Evolutionary conservation across 2,797 vertebrate genomes (phyloP).

Genomic region (Scleropages formosus): DNA sequence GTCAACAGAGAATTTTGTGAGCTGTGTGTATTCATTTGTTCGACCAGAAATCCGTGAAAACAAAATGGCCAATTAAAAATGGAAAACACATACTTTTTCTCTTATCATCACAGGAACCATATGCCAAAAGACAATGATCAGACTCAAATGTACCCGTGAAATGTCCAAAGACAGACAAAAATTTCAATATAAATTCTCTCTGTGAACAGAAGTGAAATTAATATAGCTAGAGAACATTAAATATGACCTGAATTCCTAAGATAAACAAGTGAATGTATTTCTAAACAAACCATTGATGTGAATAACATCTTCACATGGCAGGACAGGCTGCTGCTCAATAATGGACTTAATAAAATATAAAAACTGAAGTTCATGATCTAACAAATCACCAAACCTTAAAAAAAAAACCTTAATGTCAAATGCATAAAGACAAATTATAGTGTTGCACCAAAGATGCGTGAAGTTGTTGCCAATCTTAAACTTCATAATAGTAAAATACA

Average conservation of each 20-base stretch:
- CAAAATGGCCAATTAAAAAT: constrained; percentile 23
- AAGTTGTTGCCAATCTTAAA: constrained; percentile 31
- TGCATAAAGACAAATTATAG: constrained; percentile 32
- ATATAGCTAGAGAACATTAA: background rate
- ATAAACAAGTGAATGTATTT: constrained; percentile 12
- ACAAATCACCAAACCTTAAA: background rate
- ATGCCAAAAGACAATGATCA: background rate
- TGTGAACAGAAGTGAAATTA: background rate
- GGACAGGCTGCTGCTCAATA: background rate
- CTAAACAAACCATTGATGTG: background rate
- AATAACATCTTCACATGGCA: constrained; percentile 2
- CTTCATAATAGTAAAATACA: constrained; percentile 45
- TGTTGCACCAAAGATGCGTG: constrained; percentile 12
- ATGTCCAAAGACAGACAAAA: constrained; percentile 1
- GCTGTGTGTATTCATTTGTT: background rate
- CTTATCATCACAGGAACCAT: constrained; percentile 11
- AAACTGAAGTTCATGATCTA: background rate
- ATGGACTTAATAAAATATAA: background rate
- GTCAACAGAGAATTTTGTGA: background rate
- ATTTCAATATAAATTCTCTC: background rate
- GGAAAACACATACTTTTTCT: background rate
- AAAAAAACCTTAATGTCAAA: constrained; percentile 31
- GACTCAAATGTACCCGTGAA: constrained; percentile 19
- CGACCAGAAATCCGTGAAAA: background rate
- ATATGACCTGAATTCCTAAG: constrained; percentile 1